A percentile compares a stretch with the other conserved stretches of the same genome.
Evolutionary conservation across 2,113 vertebrate species (phyloP).

Genomic region (Urocynchramus pylzowi): DNA sequence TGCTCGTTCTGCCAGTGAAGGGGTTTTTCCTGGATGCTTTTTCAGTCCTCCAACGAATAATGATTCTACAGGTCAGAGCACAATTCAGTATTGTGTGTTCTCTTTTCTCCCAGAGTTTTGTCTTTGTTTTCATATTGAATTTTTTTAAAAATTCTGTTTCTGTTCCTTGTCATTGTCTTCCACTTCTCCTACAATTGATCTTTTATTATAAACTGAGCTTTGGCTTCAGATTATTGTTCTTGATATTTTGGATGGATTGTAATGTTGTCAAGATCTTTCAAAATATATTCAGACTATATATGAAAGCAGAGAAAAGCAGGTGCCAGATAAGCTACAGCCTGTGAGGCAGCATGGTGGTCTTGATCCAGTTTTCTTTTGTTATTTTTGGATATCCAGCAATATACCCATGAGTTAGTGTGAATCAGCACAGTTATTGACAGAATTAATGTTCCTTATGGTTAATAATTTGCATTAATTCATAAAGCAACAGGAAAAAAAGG

Average conservation of each 20-base stretch:
- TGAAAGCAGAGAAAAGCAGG: neutral
- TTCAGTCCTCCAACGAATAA: neutral
- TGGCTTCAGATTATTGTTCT: neutral
- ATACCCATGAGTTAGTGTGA: neutral
- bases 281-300: neutral
- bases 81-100: neutral
- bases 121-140: neutral
- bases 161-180: neutral
- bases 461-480: neutral
- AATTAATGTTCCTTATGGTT: neutral
- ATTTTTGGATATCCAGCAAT: neutral
- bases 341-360: neutral
- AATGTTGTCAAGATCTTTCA: neutral
- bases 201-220: neutral
- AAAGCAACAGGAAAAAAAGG: neutral
- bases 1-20: neutral
- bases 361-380: neutral
- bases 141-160: neutral
- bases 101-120: neutral
- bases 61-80: slow-evolving; percentile 62
- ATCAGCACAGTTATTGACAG: neutral
- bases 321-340: neutral
- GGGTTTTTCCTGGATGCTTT: neutral
- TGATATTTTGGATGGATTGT: neutral
- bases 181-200: neutral